A percentile compares a stretch with the other conserved stretches of the same genome.
Evolutionary conservation across 2,113 vertebrate genomes (phyloP).

Genomic region (Balaenoptera acutorostrata): DNA sequence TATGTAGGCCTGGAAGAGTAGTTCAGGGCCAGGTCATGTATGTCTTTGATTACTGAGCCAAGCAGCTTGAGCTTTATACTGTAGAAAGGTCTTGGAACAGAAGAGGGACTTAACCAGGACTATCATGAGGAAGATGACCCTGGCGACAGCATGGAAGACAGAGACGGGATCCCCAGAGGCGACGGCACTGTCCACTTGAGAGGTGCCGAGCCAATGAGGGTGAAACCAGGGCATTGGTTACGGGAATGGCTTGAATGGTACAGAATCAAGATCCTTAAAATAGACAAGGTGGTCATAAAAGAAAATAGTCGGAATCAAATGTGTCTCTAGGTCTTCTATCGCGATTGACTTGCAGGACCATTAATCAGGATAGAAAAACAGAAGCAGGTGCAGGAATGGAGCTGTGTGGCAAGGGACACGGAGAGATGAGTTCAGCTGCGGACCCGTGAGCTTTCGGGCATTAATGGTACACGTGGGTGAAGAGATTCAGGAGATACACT

Average conservation of each 20-base stretch:
- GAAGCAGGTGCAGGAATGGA: background rate
- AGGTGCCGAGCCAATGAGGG: background rate
- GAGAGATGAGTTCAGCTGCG: background rate
- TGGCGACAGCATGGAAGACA: background rate
- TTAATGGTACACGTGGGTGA: too few relatives aligned
- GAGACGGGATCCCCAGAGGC: background rate
- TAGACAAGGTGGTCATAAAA: background rate
- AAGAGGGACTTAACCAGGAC: background rate
- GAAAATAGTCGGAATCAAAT: background rate
- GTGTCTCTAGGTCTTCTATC: background rate
- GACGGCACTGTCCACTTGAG: background rate
- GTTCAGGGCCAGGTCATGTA: background rate
- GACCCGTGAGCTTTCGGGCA: accelerated
- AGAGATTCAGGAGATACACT: background rate
- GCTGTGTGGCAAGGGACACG: accelerated
- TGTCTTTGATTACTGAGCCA: background rate
- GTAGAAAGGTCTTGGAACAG: background rate
- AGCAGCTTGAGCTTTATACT: background rate
- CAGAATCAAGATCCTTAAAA: background rate
- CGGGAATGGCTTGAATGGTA: background rate
- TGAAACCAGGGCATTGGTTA: background rate
- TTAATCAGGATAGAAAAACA: background rate
- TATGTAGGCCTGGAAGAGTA: too few relatives aligned
- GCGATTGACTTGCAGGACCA: background rate
- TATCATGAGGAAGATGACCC: background rate